phyloP scores from a whole-genome alignment of 2,888 invertebrate genomes.

The Gibbula magus region DNA sequence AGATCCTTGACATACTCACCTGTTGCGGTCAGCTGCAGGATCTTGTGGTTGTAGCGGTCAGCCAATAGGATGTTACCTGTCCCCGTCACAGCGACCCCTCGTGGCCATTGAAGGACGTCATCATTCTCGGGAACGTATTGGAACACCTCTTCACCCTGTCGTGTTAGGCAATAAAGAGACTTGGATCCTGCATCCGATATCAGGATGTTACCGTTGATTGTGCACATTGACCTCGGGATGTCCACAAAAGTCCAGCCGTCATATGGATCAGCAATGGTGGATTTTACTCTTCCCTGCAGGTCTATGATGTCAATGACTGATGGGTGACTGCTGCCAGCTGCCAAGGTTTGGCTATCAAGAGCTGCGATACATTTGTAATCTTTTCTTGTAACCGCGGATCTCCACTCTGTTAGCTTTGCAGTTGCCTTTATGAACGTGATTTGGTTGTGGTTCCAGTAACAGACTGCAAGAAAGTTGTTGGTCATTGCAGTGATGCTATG shows the following conservation, averaged over 20 bases:
- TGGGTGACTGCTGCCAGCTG: not conserved
- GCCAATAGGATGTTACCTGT: not conserved
- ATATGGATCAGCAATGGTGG: not conserved
- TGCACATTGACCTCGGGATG: not conserved
- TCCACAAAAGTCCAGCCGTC: not conserved
- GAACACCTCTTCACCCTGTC: not conserved
- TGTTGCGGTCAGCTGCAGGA: not conserved
- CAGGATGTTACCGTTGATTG: not conserved
- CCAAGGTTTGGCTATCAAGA: not conserved
- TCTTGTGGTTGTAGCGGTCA: not conserved
- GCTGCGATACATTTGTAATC: not conserved
- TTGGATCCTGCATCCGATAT: not conserved
- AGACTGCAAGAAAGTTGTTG: not conserved
- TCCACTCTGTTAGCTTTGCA: not conserved
- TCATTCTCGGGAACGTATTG: not conserved
- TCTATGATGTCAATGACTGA: not conserved
- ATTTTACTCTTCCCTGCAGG: not conserved
- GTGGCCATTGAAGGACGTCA: not conserved
- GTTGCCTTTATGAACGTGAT: not conserved
- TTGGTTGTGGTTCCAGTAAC: not conserved
- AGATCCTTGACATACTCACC: not conserved
- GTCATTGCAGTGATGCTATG: not conserved
- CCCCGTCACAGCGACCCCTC: not conserved
- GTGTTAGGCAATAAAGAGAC: not conserved
- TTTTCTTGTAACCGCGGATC: not conserved